These are phyloP conservation scores for Rhagophthalmus giganteus DNA, from an alignment of 2,888 invertebrate genomes.

Conservation along the genomic window DNA sequence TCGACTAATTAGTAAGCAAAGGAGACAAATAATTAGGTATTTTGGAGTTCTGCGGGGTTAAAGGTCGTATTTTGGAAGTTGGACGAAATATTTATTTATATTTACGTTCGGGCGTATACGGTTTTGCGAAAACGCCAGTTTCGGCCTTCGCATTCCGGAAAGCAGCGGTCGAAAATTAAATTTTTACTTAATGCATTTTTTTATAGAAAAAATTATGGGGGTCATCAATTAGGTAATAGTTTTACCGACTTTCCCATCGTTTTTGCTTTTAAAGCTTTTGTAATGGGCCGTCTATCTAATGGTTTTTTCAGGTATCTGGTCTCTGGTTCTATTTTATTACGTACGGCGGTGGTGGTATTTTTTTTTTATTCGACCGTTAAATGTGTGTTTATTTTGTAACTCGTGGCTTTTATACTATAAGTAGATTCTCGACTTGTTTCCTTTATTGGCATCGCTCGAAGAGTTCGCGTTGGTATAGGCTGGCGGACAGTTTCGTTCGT, in stretches of 20 bases:
- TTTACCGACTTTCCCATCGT: not conserved
- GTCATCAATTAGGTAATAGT: too few species aligned
- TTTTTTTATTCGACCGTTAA: too few species aligned
- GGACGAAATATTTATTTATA: conserved; percentile 2
- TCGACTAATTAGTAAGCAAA: conserved; percentile 12
- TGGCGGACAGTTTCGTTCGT: too few species aligned
- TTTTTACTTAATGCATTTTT: conserved; percentile 1
- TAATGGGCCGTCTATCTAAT: not conserved
- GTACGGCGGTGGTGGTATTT: too few species aligned
- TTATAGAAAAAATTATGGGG: conserved; percentile 2
- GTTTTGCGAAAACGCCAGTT: not conserved
- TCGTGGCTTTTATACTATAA: conserved; percentile 3
- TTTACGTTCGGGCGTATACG: too few species aligned
- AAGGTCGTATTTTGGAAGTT: conserved; percentile 5
- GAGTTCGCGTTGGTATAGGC: too few species aligned
- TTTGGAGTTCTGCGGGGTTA: conserved; percentile 2
- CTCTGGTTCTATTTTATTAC: too few species aligned
- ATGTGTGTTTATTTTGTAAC: too few species aligned
- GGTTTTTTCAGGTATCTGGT: not conserved
- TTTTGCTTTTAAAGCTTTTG: not conserved
- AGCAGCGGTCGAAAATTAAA: not conserved
- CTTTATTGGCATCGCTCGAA: not conserved
- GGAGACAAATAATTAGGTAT: conserved; percentile 15
- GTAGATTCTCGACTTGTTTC: not conserved
- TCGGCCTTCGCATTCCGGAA: conserved; percentile 3